Base-by-base conservation (phyloP, 2,797 vertebrate species). In the Darevskia nairensis region DNA sequence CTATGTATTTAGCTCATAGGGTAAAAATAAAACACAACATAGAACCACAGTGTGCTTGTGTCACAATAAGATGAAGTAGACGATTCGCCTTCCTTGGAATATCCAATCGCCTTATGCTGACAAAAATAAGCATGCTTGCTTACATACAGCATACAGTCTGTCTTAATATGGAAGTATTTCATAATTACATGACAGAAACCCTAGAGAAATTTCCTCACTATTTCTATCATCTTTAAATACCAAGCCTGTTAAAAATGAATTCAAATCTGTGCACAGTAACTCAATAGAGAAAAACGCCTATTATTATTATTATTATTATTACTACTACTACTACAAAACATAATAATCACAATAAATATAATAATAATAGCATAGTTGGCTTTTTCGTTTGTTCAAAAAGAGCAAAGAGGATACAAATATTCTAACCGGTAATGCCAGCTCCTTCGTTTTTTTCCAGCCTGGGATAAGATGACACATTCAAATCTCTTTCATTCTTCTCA, bases 371-470 rank as follows among this genome's bases (percentile, higher is more conserved):
- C 23, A 81, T 66, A 32, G 5, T 46, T 77, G 8, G 3, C 8
- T 80, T 35, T 25, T 61, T 69, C 9, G 1, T 0, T 72, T 32
- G 23, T 15, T 15, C 11, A 35, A 41, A 64, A 88, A 86, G 61
- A 2, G 71, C 4, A 29, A 64, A 75, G 2, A 35, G 71, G 8
- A 25, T 55, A 46, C 75, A 93, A 92, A 89, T 72, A 85, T 32
- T 91, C 96, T 95, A 89, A 96, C 94, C 90, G 44, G 91, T 84
- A 79, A 71, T 29, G 25, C 91, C 25, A 89, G 84, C 75, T 93
- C 75, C 17, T 88, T 35, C 94, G 88, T 83, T 84, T 55, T 84
- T 55, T 74, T 93, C 79, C 87, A 86, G 19, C 72, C 79, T 79
- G 64, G 75, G 59, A 77, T 76, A 8, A 72, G 78, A 1, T 82